Evolutionary conservation across 2,797 vertebrate genomes (phyloP).

Genomic region (Sphaeramia orbicularis): DNA sequence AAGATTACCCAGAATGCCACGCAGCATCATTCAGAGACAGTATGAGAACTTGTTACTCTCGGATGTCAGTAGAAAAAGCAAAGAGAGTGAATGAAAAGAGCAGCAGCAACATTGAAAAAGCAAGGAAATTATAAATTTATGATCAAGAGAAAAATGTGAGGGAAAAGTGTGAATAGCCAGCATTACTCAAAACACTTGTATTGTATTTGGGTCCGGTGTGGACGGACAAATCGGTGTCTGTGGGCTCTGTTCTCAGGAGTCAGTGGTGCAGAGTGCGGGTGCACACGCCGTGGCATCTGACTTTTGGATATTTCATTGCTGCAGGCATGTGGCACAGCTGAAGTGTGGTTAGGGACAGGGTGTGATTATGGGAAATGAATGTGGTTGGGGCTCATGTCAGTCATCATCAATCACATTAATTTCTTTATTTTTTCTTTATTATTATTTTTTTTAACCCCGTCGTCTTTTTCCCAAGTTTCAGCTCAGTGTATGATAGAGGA

Average conservation of each 20-base stretch:
- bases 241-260: slow-evolving; percentile 56
- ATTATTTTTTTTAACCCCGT: slow-evolving; percentile 11
- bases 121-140: slow-evolving; percentile 11
- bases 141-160: slow-evolving; percentile 21
- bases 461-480: slow-evolving; percentile 21
- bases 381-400: slow-evolving; percentile 29
- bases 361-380: slow-evolving; percentile 57
- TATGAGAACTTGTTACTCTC: slow-evolving; percentile 29
- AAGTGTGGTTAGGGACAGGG: slow-evolving; percentile 43
- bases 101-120: slow-evolving; percentile 11
- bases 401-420: slow-evolving; percentile 60
- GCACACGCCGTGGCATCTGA: slow-evolving; percentile 35
- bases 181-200: slow-evolving; percentile 46
- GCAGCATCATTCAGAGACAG: neutral
- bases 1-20: slow-evolving; percentile 24
- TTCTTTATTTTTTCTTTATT: slow-evolving; percentile 15
- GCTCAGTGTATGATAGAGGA: slow-evolving; percentile 16
- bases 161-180: slow-evolving; percentile 34
- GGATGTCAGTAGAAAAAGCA: too few relatives aligned
- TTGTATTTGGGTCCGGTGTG: slow-evolving; percentile 45
- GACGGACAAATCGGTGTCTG: slow-evolving; percentile 61
- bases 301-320: slow-evolving; percentile 60
- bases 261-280: slow-evolving; percentile 47
- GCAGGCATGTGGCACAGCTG: slow-evolving; percentile 43
- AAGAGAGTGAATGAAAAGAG: slow-evolving; percentile 9